phyloP scores from a whole-genome alignment of 2,113 vertebrate species.

The Rhabdornis inornatus region DNA sequence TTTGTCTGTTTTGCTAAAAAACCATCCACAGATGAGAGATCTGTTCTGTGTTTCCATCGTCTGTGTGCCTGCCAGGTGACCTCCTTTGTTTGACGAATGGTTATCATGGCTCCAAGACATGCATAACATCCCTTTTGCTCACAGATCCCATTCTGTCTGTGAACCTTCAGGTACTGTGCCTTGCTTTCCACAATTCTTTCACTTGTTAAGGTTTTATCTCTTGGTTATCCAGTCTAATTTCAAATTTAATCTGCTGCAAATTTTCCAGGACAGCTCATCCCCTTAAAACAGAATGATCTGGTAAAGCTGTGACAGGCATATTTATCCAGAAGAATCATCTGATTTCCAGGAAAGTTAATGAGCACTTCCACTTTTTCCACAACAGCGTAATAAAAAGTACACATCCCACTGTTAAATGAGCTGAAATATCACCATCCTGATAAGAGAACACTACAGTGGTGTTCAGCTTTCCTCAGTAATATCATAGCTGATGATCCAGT shows the following conservation, averaged over 20 bases:
- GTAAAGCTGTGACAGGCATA: not conserved
- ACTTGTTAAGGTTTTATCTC: not conserved
- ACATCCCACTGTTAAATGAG: conserved; percentile 14
- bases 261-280: not conserved
- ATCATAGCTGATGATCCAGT: not conserved
- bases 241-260: not conserved
- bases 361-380: not conserved
- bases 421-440: not conserved
- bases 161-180: not conserved
- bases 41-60: not conserved
- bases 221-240: not conserved
- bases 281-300: not conserved
- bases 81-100: not conserved
- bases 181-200: not conserved
- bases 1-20: not conserved
- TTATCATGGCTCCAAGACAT: not conserved
- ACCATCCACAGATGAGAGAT: not conserved
- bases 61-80: not conserved
- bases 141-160: not conserved
- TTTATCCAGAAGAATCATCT: not conserved
- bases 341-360: not conserved
- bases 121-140: not conserved
- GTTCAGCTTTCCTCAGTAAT: not conserved
- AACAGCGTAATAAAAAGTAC: not conserved
- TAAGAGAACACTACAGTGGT: not conserved